Conservation (phyloP, 2,113 vertebrate species). For the Oreocharis arfaki region DNA sequence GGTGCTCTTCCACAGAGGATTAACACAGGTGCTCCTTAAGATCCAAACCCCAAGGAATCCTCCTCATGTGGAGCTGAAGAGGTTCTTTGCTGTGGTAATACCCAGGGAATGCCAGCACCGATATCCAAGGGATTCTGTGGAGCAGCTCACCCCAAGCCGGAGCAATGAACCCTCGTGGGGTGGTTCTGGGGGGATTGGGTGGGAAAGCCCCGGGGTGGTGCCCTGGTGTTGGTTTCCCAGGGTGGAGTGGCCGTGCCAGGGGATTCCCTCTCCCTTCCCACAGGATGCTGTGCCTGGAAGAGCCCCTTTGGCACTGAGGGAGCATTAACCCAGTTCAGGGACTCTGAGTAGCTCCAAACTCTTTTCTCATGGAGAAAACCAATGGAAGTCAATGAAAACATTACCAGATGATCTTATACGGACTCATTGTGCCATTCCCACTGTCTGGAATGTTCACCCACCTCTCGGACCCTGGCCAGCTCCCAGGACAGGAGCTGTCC, state of each 20-base stretch:
- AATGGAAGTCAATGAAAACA: neutral
- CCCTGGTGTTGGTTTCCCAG: neutral
- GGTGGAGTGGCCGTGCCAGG: neutral
- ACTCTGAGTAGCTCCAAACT: neutral
- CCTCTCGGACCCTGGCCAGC: rapidly evolving
- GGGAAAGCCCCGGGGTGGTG: neutral
- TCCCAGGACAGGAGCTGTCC: neutral
- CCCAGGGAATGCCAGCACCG: neutral
- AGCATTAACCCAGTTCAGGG: neutral
- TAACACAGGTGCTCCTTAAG: neutral
- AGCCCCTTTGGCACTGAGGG: neutral
- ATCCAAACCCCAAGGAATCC: neutral
- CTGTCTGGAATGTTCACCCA: neutral
- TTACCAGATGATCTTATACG: neutral
- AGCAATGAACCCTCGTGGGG: neutral
- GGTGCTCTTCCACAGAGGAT: neutral
- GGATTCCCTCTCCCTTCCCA: neutral
- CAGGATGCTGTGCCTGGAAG: neutral
- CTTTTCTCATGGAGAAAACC: neutral
- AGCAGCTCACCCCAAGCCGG: neutral
- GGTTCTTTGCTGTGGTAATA: neutral
- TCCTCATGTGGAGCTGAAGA: neutral
- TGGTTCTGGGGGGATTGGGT: neutral
- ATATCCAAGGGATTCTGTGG: neutral
- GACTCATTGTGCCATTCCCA: neutral